phyloP scores from a whole-genome alignment of 2,888 invertebrate genomes.

The Leptura quadrifasciata region DNA sequence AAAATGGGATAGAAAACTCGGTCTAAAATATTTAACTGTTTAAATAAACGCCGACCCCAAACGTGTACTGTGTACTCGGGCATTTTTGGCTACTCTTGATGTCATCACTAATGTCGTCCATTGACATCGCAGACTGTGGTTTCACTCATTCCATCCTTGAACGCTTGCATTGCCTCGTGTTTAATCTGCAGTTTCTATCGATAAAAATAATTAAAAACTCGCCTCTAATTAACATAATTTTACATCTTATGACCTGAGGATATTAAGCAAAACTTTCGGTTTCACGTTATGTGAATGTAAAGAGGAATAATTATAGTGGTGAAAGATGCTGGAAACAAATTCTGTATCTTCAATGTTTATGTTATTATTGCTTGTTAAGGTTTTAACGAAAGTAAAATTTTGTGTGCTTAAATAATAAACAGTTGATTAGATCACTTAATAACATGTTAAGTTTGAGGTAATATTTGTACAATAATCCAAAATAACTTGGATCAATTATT shows the following conservation, averaged over 20 bases:
- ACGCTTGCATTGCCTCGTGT: no score
- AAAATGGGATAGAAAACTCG: no score
- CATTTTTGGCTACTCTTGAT: no score
- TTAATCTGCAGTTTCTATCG: constrained; percentile 18
- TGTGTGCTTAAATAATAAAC: constrained; percentile 4
- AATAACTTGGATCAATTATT: no score
- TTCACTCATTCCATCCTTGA: no score
- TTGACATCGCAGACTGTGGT: no score
- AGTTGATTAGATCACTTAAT: neutral
- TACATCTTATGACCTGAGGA: constrained; percentile 15
- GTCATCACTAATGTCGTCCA: no score
- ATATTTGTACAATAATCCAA: no score
- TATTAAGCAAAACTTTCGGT: constrained; percentile 25
- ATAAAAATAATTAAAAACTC: constrained; percentile 8
- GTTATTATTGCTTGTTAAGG: neutral
- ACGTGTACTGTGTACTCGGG: no score
- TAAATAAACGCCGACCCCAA: no score
- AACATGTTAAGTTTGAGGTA: no score
- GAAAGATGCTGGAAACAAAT: neutral
- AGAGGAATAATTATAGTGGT: neutral
- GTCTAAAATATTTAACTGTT: no score
- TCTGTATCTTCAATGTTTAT: neutral
- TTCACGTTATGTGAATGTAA: neutral
- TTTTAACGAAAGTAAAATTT: constrained; percentile 12
- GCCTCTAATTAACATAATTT: constrained; percentile 21